Evolutionary conservation across 2,888 invertebrate genomes (phyloP).

Genomic region (Meteorus colon): DNA sequence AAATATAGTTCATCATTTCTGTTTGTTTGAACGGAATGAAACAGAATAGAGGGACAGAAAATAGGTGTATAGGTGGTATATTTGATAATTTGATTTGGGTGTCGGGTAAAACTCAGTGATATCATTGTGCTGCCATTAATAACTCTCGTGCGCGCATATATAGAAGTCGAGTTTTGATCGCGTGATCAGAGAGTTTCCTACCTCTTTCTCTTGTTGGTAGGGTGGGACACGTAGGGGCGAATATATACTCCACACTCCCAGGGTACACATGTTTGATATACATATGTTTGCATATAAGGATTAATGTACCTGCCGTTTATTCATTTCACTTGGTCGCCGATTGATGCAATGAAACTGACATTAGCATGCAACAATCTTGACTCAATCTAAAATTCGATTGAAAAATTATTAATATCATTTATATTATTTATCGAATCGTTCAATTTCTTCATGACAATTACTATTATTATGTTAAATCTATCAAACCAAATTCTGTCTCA

Average conservation of each 20-base stretch:
- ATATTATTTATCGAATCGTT: no score
- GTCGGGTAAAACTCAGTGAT: slow-evolving; percentile 10
- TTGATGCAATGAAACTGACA: background rate
- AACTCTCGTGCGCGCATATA: background rate
- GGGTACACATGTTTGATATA: background rate
- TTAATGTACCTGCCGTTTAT: background rate
- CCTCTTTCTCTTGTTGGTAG: background rate
- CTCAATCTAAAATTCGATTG: background rate
- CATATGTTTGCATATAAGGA: background rate
- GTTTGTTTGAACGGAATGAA: background rate
- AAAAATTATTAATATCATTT: background rate
- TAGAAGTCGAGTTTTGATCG: slow-evolving; percentile 62
- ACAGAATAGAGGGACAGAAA: background rate
- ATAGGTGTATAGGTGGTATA: background rate
- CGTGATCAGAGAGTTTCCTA: slow-evolving; percentile 60
- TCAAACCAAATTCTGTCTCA: slow-evolving; percentile 46
- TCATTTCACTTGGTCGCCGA: background rate
- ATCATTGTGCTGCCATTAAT: slow-evolving; percentile 19
- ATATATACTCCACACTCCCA: background rate
- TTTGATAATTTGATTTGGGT: background rate
- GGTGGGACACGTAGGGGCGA: background rate
- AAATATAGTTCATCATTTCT: background rate
- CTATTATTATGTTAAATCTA: background rate
- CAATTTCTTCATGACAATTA: no score
- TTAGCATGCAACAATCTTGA: slow-evolving; percentile 5